These are phyloP conservation scores for Uropetala carovei DNA, from an alignment of 2,888 invertebrate genomes.

Conservation along the genomic window DNA sequence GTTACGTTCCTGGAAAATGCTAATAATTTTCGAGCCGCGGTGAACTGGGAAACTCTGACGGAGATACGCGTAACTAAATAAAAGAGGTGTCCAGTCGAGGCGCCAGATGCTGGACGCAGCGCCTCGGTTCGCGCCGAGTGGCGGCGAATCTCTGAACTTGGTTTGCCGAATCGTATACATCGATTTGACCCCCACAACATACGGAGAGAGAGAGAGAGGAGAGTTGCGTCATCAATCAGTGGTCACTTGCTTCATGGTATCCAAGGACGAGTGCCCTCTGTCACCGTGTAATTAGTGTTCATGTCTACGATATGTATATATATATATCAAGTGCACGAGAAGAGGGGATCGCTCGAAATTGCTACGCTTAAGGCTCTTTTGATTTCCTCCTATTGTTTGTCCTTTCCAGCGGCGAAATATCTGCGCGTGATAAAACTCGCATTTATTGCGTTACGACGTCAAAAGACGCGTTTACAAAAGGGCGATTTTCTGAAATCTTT, in stretches of 20 bases:
- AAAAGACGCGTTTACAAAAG: too few relatives aligned
- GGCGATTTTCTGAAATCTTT: too few relatives aligned
- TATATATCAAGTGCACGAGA: too few relatives aligned
- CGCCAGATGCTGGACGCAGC: background rate
- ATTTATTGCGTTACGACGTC: too few relatives aligned
- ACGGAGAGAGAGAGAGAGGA: background rate
- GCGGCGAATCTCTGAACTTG: background rate
- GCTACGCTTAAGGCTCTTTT: too few relatives aligned
- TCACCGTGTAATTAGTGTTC: too few relatives aligned
- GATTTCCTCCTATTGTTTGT: too few relatives aligned
- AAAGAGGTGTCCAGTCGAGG: background rate
- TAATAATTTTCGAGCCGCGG: background rate
- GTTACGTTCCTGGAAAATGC: background rate
- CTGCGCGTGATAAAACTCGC: too few relatives aligned
- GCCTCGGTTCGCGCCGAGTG: background rate
- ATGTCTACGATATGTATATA: too few relatives aligned
- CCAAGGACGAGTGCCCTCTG: background rate
- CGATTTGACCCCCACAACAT: background rate
- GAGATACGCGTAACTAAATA: background rate
- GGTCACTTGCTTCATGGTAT: background rate
- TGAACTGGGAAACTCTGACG: background rate
- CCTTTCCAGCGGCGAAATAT: too few relatives aligned
- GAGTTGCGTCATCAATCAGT: constrained; percentile 36
- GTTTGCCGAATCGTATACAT: background rate
- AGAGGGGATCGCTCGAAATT: too few relatives aligned